Evolutionary conservation across 2,888 invertebrate species (phyloP).

Genomic region (Epinotia brunnichana): DNA sequence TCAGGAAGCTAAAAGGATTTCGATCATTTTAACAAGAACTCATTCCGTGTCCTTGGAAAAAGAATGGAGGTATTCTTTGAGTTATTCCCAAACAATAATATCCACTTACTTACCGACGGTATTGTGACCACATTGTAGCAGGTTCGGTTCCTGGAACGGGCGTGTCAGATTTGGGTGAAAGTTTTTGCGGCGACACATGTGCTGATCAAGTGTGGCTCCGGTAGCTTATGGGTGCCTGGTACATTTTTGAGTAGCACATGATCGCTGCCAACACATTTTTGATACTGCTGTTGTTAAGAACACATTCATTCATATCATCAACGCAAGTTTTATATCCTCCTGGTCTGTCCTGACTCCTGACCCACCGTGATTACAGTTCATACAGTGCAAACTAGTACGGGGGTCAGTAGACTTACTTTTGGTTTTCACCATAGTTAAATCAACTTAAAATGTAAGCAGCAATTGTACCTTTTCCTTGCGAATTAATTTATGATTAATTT

Average conservation of each 20-base stretch:
- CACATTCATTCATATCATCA: neutral
- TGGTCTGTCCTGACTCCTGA: too few relatives aligned
- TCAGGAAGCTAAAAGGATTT: neutral
- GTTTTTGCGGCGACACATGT: slow-evolving; percentile 54
- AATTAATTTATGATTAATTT: too few relatives aligned
- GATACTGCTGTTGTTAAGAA: slow-evolving; percentile 2
- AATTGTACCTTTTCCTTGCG: too few relatives aligned
- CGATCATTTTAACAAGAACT: slow-evolving; percentile 16
- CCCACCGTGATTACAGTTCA: too few relatives aligned
- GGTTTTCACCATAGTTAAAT: too few relatives aligned
- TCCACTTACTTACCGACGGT: slow-evolving; percentile 34
- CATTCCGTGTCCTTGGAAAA: slow-evolving; percentile 14
- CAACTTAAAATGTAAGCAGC: too few relatives aligned
- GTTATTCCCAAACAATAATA: slow-evolving; percentile 36
- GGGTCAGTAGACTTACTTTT: too few relatives aligned
- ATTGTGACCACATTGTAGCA: slow-evolving; percentile 48
- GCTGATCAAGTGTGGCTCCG: slow-evolving; percentile 31
- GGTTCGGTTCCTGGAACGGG: slow-evolving; percentile 61
- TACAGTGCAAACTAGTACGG: too few relatives aligned
- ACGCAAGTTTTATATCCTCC: neutral
- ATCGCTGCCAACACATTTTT: slow-evolving; percentile 8
- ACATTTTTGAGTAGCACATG: slow-evolving; percentile 28
- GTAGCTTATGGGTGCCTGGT: slow-evolving; percentile 31
- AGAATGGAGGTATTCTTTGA: slow-evolving; percentile 26
- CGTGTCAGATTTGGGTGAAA: slow-evolving; percentile 61